Conservation (phyloP, 2,888 invertebrate genomes). For the Spicauda simplicius region DNA sequence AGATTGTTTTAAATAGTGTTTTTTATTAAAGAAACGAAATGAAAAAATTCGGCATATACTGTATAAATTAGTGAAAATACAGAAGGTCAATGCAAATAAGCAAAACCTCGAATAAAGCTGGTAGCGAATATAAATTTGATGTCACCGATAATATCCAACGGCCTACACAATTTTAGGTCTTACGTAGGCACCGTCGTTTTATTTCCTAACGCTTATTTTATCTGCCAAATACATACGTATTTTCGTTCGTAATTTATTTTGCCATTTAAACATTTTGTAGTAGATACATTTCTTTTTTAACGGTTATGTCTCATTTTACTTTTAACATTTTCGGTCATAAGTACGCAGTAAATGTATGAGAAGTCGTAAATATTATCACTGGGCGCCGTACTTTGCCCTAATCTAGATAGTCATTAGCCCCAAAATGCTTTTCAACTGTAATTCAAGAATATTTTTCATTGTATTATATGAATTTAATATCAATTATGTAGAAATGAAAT, state of each 20-base stretch:
- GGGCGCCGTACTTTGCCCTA: neutral
- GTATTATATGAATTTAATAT: neutral
- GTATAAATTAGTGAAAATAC: too few relatives aligned
- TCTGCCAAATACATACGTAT: conserved; percentile 25
- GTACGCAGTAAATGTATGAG: conserved; percentile 1
- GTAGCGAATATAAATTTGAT: conserved; percentile 34
- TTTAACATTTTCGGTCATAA: conserved; percentile 2
- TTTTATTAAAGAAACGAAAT: too few relatives aligned
- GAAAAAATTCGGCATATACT: too few relatives aligned
- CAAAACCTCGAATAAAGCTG: neutral
- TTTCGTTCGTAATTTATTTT: conserved; percentile 12
- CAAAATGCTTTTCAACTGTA: conserved; percentile 1
- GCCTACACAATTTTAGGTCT: conserved; percentile 34
- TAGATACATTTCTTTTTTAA: conserved; percentile 18
- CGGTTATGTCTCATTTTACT: conserved; percentile 12
- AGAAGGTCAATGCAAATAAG: neutral
- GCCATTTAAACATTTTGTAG: neutral
- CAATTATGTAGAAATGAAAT: neutral
- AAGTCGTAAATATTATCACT: conserved; percentile 9
- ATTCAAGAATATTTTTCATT: neutral
- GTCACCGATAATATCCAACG: conserved; percentile 29
- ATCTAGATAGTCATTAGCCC: conserved; percentile 8
- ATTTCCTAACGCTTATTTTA: conserved; percentile 31
- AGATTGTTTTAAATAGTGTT: too few relatives aligned
- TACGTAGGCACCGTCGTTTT: conserved; percentile 29